These are phyloP conservation scores for Scophthalmus maximus DNA, from an alignment of 2,113 vertebrate species.

Conservation along the genomic window DNA sequence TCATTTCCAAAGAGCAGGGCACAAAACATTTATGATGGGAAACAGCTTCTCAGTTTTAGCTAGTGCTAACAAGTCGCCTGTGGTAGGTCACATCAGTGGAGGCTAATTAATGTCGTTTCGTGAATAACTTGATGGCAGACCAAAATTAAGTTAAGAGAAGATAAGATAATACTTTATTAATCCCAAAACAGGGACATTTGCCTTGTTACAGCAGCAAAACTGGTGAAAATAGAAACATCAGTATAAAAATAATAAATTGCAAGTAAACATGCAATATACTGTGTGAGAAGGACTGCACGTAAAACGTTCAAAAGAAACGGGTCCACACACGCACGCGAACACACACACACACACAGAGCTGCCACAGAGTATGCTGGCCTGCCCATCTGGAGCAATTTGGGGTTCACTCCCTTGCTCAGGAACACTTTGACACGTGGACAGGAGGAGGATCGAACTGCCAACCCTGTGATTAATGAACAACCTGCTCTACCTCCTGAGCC, in stretches of 20 bases:
- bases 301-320: too few species aligned
- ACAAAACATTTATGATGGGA: neutral
- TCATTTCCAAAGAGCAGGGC: neutral
- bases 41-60: neutral
- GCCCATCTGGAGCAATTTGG: neutral
- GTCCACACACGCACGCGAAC: neutral
- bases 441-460: slow-evolving; percentile 10
- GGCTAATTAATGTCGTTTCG: neutral
- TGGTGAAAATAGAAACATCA: too few species aligned
- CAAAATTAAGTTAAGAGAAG: too few species aligned
- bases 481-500: neutral
- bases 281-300: too few species aligned
- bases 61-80: too few species aligned
- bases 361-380: neutral
- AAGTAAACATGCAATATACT: too few species aligned
- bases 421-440: neutral
- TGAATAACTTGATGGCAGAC: neutral
- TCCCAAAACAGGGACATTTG: too few species aligned
- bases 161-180: too few species aligned
- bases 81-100: neutral
- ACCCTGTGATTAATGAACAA: slow-evolving; percentile 5
- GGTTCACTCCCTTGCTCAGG: neutral
- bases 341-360: neutral
- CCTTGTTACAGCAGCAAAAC: too few species aligned
- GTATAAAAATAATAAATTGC: too few species aligned